phyloP scores from a whole-genome alignment of 2,113 vertebrate genomes.

The Hippoglossus stenolepis region DNA sequence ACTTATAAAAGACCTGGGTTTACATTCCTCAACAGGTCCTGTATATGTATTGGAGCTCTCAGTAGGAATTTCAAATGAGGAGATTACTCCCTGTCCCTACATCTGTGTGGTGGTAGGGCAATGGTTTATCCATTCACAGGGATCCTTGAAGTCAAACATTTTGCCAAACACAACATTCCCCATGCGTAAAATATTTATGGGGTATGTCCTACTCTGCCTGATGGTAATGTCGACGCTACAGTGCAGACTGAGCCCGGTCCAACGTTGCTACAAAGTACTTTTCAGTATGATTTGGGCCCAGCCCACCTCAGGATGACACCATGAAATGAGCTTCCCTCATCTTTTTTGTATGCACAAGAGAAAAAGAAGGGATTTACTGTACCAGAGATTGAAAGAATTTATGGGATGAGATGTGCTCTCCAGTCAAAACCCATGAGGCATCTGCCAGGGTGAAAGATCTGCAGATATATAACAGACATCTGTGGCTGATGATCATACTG shows the following conservation, averaged over 20 bases:
- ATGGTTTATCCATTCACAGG: conserved; percentile 42
- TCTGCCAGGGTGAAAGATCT: conserved; percentile 41
- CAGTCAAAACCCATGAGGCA: conserved; percentile 12
- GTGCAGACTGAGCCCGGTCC: conserved; percentile 2
- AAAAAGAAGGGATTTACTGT: conserved; percentile 36
- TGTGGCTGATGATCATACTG: conserved; percentile 5
- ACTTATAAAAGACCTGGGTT: conserved; percentile 62
- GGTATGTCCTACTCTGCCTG: conserved; percentile 19
- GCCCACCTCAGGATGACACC: conserved; percentile 12
- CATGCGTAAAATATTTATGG: conserved; percentile 49
- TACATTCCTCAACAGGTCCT: conserved; percentile 68
- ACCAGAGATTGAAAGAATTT: conserved; percentile 39
- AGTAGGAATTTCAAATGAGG: conserved; percentile 41
- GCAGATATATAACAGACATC: conserved; percentile 54
- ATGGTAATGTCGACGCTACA: conserved; percentile 15
- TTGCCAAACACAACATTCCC: conserved; percentile 54
- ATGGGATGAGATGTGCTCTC: conserved; percentile 41
- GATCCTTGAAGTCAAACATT: conserved; percentile 24
- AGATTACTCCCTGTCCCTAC: conserved; percentile 51
- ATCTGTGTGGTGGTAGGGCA: conserved; percentile 27
- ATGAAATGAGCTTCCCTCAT: conserved; percentile 25
- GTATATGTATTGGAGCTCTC: conserved; percentile 48
- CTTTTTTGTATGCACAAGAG: conserved; percentile 13
- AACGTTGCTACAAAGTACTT: conserved; percentile 35
- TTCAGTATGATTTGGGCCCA: conserved; percentile 34